These are phyloP conservation scores for Crotalus horridus DNA, from an alignment of 2,113 vertebrate species.

Conservation along the genomic window DNA sequence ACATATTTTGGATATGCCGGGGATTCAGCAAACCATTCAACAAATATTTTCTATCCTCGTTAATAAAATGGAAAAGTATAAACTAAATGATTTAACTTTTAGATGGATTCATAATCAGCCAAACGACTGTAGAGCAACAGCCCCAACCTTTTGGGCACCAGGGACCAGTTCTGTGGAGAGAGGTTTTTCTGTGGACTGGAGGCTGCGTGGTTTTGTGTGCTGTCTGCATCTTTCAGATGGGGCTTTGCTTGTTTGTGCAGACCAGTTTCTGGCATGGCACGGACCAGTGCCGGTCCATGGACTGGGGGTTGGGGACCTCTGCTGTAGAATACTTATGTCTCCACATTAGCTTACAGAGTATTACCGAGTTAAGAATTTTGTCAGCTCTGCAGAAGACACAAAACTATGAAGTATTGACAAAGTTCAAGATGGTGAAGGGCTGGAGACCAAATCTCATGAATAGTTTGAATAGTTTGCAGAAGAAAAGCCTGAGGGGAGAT, in stretches of 20 bases:
- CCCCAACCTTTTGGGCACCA: too few species aligned
- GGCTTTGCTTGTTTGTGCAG: too few species aligned
- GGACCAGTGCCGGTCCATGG: too few species aligned
- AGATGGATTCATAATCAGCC: not conserved
- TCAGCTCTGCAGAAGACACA: not conserved
- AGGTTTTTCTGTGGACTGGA: too few species aligned
- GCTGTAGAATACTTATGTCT: not conserved
- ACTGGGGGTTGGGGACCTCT: too few species aligned
- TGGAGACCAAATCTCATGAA: not conserved
- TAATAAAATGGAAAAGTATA: not conserved
- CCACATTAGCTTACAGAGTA: not conserved
- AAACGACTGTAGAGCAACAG: not conserved
- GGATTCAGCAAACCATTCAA: not conserved
- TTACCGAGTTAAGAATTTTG: not conserved
- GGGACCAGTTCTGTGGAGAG: too few species aligned
- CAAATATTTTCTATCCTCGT: not conserved
- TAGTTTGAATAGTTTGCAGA: not conserved
- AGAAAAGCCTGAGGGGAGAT: not conserved
- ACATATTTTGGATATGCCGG: not conserved
- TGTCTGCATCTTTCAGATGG: too few species aligned
- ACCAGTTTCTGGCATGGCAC: too few species aligned
- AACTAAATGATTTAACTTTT: not conserved
- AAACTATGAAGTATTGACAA: not conserved
- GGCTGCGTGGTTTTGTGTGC: too few species aligned
- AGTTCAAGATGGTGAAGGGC: not conserved